A percentile compares a stretch with the other conserved stretches of the same genome.
Conservation (phyloP, 2,113 vertebrate genomes). For the Polypterus senegalus region DNA sequence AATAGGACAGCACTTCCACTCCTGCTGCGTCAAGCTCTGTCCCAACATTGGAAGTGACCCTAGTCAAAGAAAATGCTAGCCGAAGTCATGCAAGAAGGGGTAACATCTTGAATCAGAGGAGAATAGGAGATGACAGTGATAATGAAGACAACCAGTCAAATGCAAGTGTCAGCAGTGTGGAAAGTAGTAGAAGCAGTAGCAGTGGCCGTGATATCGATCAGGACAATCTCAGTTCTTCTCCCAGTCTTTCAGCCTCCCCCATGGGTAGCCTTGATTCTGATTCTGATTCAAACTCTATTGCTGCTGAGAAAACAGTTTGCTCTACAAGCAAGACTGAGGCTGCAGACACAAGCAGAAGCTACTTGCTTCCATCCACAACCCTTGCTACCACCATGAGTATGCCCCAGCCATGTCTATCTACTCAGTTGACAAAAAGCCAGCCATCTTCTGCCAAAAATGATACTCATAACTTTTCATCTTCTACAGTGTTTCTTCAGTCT, state of each 20-base stretch:
- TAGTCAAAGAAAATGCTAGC: too few species aligned
- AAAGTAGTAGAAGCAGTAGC: constrained; percentile 82
- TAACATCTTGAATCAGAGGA: neutral
- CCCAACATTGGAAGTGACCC: too few species aligned
- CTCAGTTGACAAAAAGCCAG: constrained; percentile 29
- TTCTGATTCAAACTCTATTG: constrained; percentile 52
- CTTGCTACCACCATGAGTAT: constrained; percentile 54
- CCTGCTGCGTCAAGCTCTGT: too few species aligned
- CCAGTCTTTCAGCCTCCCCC: constrained; percentile 80
- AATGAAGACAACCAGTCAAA: constrained; percentile 63
- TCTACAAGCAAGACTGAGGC: too few species aligned
- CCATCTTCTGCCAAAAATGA: neutral
- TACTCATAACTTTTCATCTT: neutral
- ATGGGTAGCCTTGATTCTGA: constrained; percentile 89
- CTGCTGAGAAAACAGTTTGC: neutral
- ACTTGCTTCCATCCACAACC: constrained; percentile 59
- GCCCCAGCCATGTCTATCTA: constrained; percentile 39
- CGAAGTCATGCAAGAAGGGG: neutral
- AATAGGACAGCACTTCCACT: too few species aligned
- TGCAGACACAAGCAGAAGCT: constrained; percentile 43
- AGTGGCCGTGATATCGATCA: constrained; percentile 95
- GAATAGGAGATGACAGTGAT: constrained; percentile 40
- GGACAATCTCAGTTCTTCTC: constrained; percentile 95
- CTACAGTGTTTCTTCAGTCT: neutral
- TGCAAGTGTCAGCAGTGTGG: constrained; percentile 71